phyloP scores from a whole-genome alignment of 2,888 invertebrate genomes.

The Phyllotreta striolata region DNA sequence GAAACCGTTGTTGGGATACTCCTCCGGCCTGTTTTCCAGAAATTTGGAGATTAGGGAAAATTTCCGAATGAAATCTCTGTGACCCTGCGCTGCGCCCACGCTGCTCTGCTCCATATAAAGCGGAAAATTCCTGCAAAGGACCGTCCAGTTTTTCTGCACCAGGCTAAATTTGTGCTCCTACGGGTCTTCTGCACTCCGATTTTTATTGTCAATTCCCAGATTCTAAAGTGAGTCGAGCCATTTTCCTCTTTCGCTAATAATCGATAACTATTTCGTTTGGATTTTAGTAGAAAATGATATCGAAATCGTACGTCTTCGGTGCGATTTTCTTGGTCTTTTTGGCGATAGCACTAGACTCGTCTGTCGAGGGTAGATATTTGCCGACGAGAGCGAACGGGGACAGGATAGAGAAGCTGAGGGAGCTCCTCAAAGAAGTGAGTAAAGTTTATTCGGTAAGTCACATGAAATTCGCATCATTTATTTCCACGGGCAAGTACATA shows the following conservation, averaged over 20 bases:
- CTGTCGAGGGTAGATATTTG: conserved; percentile 61
- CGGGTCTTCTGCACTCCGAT: no score
- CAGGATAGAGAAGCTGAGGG: conserved; percentile 65
- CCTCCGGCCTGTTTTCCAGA: conserved; percentile 5
- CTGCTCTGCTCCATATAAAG: conserved; percentile 33
- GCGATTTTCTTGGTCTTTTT: conserved; percentile 40
- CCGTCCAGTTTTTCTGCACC: conserved; percentile 20
- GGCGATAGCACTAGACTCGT: conserved; percentile 58
- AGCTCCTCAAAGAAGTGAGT: conserved; percentile 66
- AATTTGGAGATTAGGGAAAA: conserved; percentile 30
- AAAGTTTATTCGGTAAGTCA: conserved; percentile 41
- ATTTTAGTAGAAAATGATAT: conserved; percentile 35
- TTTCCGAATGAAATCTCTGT: conserved; percentile 19
- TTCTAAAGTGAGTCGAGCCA: background rate
- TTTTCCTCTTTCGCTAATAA: background rate
- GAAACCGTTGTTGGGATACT: conserved; percentile 27
- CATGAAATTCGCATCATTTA: conserved; percentile 37
- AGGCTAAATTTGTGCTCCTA: conserved; percentile 2
- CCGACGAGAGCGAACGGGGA: conserved; percentile 65
- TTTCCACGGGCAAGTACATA: conserved; percentile 21
- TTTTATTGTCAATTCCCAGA: background rate
- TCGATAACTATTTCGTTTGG: conserved; percentile 4
- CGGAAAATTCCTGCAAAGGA: conserved; percentile 14
- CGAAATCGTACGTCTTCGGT: conserved; percentile 35
- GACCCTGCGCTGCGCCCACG: conserved; percentile 40